phyloP scores from a whole-genome alignment of 2,113 vertebrate genomes.

The Dendropsophus ebraccatus region DNA sequence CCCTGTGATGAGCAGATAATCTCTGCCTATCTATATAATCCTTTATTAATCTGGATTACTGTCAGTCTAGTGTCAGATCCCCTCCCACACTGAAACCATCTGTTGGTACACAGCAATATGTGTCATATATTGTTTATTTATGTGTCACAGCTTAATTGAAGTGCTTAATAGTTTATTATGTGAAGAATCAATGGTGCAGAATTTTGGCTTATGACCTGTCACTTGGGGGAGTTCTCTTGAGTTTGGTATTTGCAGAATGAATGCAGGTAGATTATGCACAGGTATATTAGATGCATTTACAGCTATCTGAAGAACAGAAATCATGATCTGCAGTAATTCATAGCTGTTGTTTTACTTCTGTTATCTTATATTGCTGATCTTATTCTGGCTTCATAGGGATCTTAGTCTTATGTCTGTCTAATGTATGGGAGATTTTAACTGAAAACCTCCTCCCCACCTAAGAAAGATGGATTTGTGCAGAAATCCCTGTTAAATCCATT shows the following conservation, averaged over 20 bases:
- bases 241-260: background rate
- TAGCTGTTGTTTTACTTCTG: too few relatives aligned
- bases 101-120: constrained; percentile 25
- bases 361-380: too few relatives aligned
- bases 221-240: background rate
- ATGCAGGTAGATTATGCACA: background rate
- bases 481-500: background rate
- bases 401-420: background rate
- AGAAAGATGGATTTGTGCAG: background rate
- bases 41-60: constrained; percentile 56
- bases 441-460: too few relatives aligned
- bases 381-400: background rate
- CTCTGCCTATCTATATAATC: constrained; percentile 50
- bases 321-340: background rate
- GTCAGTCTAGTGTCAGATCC: constrained; percentile 39
- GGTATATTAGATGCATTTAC: background rate
- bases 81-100: constrained; percentile 44
- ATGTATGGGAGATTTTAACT: background rate
- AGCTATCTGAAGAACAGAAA: background rate
- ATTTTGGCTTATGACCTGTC: too few relatives aligned
- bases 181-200: background rate
- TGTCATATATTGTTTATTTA: constrained; percentile 19
- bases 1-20: constrained; percentile 53
- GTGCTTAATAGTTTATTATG: background rate
- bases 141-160: constrained; percentile 13